These are phyloP conservation scores for Papilio dardanus DNA, from an alignment of 1,140 invertebrate genomes.

Conservation along the genomic window DNA sequence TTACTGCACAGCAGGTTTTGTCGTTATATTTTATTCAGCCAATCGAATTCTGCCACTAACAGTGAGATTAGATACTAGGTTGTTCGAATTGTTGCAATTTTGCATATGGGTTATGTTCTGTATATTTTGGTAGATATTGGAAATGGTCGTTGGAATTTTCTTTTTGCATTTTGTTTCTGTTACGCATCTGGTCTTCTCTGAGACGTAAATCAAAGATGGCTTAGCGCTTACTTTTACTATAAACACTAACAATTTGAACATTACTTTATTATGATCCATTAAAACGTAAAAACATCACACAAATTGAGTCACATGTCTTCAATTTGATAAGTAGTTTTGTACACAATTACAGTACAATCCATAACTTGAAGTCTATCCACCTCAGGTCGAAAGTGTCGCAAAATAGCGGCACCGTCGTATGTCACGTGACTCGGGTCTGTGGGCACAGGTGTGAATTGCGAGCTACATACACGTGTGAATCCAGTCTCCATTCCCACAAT, in stretches of 20 bases:
- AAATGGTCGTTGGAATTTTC: neutral
- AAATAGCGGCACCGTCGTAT: neutral
- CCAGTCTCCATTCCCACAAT: conserved; percentile 5
- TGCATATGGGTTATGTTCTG: conserved; percentile 53
- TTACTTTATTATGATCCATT: neutral
- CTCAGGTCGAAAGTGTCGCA: neutral
- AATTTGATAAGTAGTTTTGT: neutral
- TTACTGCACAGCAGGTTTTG: conserved; percentile 59
- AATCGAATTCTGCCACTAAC: conserved; percentile 31
- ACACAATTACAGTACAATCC: too few relatives aligned
- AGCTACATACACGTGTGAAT: conserved; percentile 28
- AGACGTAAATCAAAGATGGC: too few relatives aligned
- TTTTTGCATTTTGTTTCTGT: too few relatives aligned
- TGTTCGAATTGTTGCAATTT: conserved; percentile 44
- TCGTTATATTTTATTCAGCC: conserved; percentile 40
- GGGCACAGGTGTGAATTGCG: conserved; percentile 31
- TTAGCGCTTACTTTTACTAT: too few relatives aligned
- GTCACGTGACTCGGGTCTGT: neutral
- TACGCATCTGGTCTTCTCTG: too few relatives aligned
- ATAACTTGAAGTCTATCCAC: conserved; percentile 5
- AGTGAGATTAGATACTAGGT: conserved; percentile 3
- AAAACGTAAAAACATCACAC: neutral
- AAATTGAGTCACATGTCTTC: neutral
- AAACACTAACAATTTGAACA: too few relatives aligned
- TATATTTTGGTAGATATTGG: conserved; percentile 34